Conservation (phyloP, 37 sponge, comb jelly and placozoan species). For the Agelas oroides region DNA sequence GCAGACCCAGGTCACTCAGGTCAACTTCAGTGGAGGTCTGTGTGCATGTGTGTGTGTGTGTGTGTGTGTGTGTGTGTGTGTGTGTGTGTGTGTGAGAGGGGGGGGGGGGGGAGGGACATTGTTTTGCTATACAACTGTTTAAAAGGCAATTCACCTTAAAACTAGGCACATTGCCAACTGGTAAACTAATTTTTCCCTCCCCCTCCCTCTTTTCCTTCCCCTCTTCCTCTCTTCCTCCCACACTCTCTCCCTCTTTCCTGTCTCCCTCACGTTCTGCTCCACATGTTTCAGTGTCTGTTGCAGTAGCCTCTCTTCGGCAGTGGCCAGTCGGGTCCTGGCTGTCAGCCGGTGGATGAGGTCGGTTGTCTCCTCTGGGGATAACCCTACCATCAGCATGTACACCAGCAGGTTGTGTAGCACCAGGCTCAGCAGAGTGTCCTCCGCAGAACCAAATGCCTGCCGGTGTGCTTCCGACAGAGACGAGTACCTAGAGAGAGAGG, state of each 20-base stretch:
- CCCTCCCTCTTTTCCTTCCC: too few species aligned
- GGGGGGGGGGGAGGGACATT: too few species aligned
- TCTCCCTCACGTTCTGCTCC: conserved; percentile 45
- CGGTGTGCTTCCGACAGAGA: conserved; percentile 37
- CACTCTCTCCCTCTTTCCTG: neutral
- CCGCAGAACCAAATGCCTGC: conserved; percentile 52
- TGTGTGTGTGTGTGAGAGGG: too few species aligned
- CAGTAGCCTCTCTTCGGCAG: conserved; percentile 65
- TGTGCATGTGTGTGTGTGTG: too few species aligned
- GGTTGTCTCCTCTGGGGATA: conserved; percentile 35
- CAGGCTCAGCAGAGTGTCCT: conserved; percentile 72
- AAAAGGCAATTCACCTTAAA: neutral
- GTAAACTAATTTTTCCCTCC: neutral
- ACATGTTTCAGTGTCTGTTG: conserved; percentile 65
- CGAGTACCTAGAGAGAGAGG: conserved; percentile 45
- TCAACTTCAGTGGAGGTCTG: conserved; percentile 49
- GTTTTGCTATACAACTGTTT: neutral
- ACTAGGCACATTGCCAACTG: neutral
- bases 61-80: too few species aligned
- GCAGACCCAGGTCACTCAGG: conserved; percentile 54
- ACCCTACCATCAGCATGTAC: conserved; percentile 72
- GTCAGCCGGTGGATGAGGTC: conserved; percentile 47
- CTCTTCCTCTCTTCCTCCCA: too few species aligned
- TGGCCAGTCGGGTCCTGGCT: conserved; percentile 69
- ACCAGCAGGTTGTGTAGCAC: conserved; percentile 73